Evolutionary conservation across 1,140 invertebrate genomes (phyloP), one percentile per base, ranked within the genome.

Genomic region (Dinothrombium tinctorium): DNA sequence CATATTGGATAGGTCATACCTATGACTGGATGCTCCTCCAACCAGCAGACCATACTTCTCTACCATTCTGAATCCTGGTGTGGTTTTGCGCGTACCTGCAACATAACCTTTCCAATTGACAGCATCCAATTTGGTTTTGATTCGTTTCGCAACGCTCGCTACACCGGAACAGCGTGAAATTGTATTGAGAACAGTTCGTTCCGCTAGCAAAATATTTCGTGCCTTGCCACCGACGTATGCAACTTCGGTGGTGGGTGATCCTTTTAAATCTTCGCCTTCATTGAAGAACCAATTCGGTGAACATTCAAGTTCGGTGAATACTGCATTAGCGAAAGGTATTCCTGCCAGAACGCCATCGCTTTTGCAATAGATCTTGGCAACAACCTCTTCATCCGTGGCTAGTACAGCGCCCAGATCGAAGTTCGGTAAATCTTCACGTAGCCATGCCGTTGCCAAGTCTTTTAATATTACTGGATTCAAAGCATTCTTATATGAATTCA

Each of bases 41-140:
- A 64, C 55, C 5, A 62, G 39, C 3, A 64, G 45, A 7, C 61
- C 54, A 52, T 64, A 65, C 46, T 65, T 65, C 49, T 65, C 63
- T 5, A 62, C 60, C 40, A 62, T 41, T 45, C 63, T 49, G 49
- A 65, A 65, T 2, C 62, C 62, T 12, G 63, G 63, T 0, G 63
- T 65, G 2, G 63, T 64, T 47, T 63, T 63, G 9, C 63, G 46
- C 4, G 61, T 63, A 3, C 59, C 60, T 24, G 59, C 59, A 3
- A 63, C 31, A 45, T 56, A 49, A 11, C 60, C 61, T 14, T 48
- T 49, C 60, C 61, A 62, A 2, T 51, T 40, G 1, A 47, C 51
- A 12, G 49, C 43, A 6, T 47, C 37, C 7, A 51, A 33, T 28
- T 19, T 29, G 7, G 9, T 6, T 20, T 14, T 15, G 17, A 49